These are phyloP conservation scores for Saccopteryx leptura DNA, from an alignment of 2,113 vertebrate genomes.

Conservation along the genomic window DNA sequence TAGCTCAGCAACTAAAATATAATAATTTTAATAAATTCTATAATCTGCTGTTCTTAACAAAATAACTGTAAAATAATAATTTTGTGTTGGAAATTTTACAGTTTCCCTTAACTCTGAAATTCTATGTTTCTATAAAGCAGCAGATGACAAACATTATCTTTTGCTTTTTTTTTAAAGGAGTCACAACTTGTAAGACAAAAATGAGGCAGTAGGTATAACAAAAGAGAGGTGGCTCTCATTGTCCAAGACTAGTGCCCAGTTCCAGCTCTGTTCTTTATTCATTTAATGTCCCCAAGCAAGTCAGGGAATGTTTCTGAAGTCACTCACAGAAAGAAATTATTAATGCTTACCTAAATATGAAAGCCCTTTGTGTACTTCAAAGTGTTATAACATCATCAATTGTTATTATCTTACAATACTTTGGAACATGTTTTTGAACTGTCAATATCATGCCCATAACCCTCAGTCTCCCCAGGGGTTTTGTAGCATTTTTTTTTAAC, in stretches of 20 bases:
- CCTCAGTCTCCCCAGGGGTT: not conserved
- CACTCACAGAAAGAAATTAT: not conserved
- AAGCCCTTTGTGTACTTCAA: not conserved
- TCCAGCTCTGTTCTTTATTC: not conserved
- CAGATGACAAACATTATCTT: not conserved
- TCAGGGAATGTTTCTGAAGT: not conserved
- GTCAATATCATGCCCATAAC: not conserved
- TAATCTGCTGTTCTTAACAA: not conserved
- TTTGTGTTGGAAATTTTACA: not conserved
- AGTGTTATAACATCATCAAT: not conserved
- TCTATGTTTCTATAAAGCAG: not conserved
- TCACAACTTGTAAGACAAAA: slow-evolving; percentile 9
- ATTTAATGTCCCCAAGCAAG: not conserved
- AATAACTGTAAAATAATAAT: slow-evolving; percentile 6
- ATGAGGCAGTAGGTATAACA: not conserved
- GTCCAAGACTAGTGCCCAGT: not conserved
- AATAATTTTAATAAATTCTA: not conserved
- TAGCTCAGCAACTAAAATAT: slow-evolving; percentile 8
- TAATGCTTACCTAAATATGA: not conserved
- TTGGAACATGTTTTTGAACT: not conserved
- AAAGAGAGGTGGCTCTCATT: not conserved
- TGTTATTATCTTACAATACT: not conserved
- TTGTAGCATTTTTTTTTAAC: not conserved
- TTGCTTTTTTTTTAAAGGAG: not conserved
- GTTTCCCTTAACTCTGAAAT: not conserved